Evolutionary conservation across 2,113 vertebrate genomes (phyloP).

Genomic region (Carassius auratus): DNA sequence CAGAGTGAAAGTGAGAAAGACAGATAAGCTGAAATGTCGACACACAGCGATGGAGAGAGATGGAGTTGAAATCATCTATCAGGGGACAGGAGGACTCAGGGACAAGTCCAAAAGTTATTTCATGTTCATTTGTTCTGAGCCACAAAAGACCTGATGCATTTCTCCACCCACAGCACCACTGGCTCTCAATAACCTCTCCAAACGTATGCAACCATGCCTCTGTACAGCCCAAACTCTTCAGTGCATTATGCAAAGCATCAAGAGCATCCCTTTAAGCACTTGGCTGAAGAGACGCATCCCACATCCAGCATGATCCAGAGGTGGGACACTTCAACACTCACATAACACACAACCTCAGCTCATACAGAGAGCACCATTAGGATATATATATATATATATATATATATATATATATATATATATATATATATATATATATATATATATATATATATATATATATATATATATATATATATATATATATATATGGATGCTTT

Average conservation of each 20-base stretch:
- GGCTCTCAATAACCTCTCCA: slow-evolving; percentile 37
- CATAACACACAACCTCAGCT: neutral
- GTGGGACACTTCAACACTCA: slow-evolving; percentile 37
- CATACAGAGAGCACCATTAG: slow-evolving; percentile 26
- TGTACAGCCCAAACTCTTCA: slow-evolving; percentile 30
- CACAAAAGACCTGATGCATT: slow-evolving; percentile 49
- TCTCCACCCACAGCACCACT: slow-evolving; percentile 47
- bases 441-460: no score
- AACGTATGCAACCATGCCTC: slow-evolving; percentile 20
- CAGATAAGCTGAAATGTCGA: slow-evolving; percentile 38
- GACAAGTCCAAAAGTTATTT: slow-evolving; percentile 54
- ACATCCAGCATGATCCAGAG: neutral
- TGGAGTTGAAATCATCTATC: slow-evolving; percentile 36
- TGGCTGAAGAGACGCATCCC: slow-evolving; percentile 36
- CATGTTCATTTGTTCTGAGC: slow-evolving; percentile 56
- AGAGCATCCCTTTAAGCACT: slow-evolving; percentile 34
- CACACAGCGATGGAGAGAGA: slow-evolving; percentile 37
- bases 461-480: no score
- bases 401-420: no score
- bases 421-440: no score
- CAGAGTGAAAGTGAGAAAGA: slow-evolving; percentile 9
- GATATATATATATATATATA: no score
- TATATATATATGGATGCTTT: no score
- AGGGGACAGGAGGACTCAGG: slow-evolving; percentile 51
- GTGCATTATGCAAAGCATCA: slow-evolving; percentile 30